Base-by-base conservation (phyloP, 2,888 invertebrate genomes). In the Lordiphosa andalusiaca region DNA sequence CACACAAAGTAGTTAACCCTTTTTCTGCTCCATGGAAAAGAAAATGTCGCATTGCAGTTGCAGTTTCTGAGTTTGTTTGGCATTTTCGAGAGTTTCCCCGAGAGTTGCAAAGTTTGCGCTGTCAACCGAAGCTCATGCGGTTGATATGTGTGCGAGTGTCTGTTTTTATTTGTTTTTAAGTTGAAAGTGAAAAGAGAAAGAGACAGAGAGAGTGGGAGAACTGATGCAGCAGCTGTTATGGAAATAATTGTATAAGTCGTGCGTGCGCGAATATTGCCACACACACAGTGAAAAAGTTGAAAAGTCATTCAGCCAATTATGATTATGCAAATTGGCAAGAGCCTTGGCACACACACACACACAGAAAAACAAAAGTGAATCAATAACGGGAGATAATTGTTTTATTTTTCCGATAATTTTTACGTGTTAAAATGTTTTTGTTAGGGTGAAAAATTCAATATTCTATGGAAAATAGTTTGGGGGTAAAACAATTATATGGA, bases 1-100 rank as follows among this genome's bases (percentile, higher is more conserved):
- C 36, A 41, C 23, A 38, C 30, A 39, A 3, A 30, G 30, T 30
- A 30, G 30, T 30, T 33, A 23, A 37, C 23, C 19, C 36, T 35
- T 30, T 23, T n/a, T 23, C 21, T 48, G 13, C 4, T 33, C 16
- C 13, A 23, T 23, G 6, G 13, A 16, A 46, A 63, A 62, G 58
- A 72, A 78, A 75, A 51, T 80, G 76, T 76, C 76, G 76, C 80
- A 76, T 65, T 76, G 76, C 76, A 80, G 80, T 73, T 76, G 80
- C 76, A 76, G 62, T 70, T 72, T 66, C 51, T 60, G 52, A 60
- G 65, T 48, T 68, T 25, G 38, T 38, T 49, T 49, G 10, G 37
- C 48, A 36, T 49, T 13, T 16, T 38, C 48, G 36, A 49, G 36
- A 41, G 16, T 41, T 49, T 49, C 7, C 21, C 21, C 48, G 37